phyloP scores from a whole-genome alignment of 1,140 invertebrate species.

The Cherax destructor region DNA sequence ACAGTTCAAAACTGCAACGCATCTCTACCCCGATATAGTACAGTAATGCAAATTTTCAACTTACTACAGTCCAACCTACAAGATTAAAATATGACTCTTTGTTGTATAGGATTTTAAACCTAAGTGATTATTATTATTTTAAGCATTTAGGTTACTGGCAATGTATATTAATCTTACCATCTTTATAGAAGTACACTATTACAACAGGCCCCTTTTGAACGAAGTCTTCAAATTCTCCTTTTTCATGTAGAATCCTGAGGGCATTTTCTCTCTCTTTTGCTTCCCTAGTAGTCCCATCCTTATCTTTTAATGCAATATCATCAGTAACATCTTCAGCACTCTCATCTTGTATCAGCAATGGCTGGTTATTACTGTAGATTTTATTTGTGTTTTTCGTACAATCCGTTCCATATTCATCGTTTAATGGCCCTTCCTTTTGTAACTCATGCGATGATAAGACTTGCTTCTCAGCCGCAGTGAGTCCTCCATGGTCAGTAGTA shows the following conservation, averaged over 20 bases:
- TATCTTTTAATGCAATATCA: not conserved
- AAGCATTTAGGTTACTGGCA: too few species aligned
- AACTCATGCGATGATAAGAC: not conserved
- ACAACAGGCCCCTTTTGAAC: slow-evolving; percentile 1
- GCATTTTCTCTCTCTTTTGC: not conserved
- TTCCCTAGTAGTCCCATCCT: not conserved
- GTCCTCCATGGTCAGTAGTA: not conserved
- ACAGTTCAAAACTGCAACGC: too few species aligned
- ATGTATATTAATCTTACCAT: not conserved
- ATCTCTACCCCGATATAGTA: too few species aligned
- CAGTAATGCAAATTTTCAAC: too few species aligned
- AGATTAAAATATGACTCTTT: too few species aligned
- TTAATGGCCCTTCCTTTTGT: not conserved
- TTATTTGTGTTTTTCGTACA: not conserved
- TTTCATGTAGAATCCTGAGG: not conserved
- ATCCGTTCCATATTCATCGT: not conserved
- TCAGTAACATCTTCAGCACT: not conserved
- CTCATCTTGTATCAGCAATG: not conserved
- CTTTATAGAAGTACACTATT: slow-evolving; percentile 13
- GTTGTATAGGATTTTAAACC: too few species aligned
- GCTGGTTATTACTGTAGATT: not conserved
- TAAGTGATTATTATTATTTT: too few species aligned
- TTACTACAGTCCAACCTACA: too few species aligned
- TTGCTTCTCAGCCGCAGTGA: not conserved
- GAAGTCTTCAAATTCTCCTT: slow-evolving; percentile 18